A percentile compares a stretch with the other conserved stretches of the same genome.
Conservation (phyloP, 2,113 vertebrate species). For the Epinephelus fuscoguttatus region DNA sequence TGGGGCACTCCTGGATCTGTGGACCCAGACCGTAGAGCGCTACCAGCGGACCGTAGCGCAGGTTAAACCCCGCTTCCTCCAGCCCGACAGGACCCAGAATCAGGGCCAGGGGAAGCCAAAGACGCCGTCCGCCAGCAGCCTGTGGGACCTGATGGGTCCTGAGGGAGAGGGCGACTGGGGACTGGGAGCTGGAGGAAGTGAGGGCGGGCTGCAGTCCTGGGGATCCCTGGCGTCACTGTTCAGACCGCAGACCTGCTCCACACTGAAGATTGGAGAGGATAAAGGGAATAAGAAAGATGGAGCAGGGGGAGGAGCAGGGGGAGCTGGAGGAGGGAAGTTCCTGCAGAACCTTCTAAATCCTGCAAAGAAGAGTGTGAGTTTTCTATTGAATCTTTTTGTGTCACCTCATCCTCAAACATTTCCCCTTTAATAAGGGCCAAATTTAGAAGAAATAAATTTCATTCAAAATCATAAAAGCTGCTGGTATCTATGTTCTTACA, state of each 20-base stretch:
- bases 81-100: slow-evolving; percentile 74
- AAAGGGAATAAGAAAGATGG: slow-evolving; percentile 76
- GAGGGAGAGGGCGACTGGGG: slow-evolving; percentile 82
- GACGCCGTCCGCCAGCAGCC: slow-evolving; percentile 68
- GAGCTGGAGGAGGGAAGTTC: slow-evolving; percentile 82
- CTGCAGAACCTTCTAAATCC: slow-evolving; percentile 85
- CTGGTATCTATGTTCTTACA: too few species aligned
- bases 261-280: slow-evolving; percentile 85
- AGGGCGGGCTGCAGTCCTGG: slow-evolving; percentile 84
- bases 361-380: slow-evolving; percentile 85
- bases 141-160: slow-evolving; percentile 80
- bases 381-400: neutral
- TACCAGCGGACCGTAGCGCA: slow-evolving; percentile 86
- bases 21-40: slow-evolving; percentile 85
- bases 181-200: slow-evolving; percentile 70
- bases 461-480: too few species aligned
- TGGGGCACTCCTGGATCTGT: slow-evolving; percentile 84
- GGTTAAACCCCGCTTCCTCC: slow-evolving; percentile 84
- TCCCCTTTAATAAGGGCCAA: neutral
- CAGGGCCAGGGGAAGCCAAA: slow-evolving; percentile 64
- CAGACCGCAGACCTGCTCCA: slow-evolving; percentile 85
- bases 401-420: neutral
- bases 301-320: slow-evolving; percentile 38
- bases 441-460: neutral
- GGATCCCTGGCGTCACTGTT: slow-evolving; percentile 85